Base-by-base conservation (phyloP, 2,888 invertebrate species). In the Torymus auratus region DNA sequence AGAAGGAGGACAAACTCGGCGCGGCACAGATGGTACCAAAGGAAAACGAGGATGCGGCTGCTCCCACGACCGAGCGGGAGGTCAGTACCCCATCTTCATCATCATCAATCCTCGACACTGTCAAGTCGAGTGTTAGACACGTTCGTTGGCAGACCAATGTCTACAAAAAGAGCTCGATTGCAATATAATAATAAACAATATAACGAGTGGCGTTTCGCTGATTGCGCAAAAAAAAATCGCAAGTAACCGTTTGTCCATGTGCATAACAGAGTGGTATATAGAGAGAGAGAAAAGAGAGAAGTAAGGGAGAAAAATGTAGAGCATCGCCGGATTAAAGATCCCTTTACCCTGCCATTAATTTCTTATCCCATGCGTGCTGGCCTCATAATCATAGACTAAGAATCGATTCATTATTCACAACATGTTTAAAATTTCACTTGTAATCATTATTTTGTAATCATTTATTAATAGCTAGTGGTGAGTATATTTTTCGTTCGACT, bases 61-160 rank as follows among this genome's bases (percentile, higher is more conserved):
- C 88, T 86, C 89, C 89, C 86, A 86, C 84, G 86, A 86, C 86
- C 86, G 90, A 91, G 84, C 88, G 90, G 89, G 91, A 91, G 91
- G 91, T 91, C 90, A 91, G 91, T 90, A 90, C 86, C 86, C 88
- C 82, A 41, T 41, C 41, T 41, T 41, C 41, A 41, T 41, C 41
- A 41, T 41, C 41, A 41, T 41, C 41, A 5, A 41, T 41, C 41
- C 7, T 80, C 83, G 81, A 84, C 83, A 83, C 84, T 86, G 84
- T 84, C 83, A 83, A 84, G 83, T 82, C 84, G 41, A 41, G 41
- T 41, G 41, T 41, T 41, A 41, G 7, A 10, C 41, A 41, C 82
- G 82, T 82, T 53, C 77, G 76, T 84, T 84, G 85, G 85, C 85
- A 86, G 85, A 84, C 87, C 88, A 89, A 89, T 90, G 88, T 90